Conservation (phyloP, 2,888 invertebrate genomes). For the Amiota minor region DNA sequence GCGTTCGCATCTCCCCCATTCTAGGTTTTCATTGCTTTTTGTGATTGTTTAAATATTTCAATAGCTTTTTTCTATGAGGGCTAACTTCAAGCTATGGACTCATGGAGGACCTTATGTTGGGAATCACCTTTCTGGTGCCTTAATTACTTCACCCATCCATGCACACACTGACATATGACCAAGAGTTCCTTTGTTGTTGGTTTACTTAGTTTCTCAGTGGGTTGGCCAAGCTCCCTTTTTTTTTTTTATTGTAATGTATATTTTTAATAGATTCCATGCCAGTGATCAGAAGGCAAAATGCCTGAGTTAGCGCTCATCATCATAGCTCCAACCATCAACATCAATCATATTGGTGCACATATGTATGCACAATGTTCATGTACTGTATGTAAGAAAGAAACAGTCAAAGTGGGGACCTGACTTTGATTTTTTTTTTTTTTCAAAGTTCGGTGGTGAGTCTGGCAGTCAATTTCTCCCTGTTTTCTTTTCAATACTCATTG, state of each 20-base stretch:
- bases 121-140: constrained; percentile 65
- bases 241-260: constrained; percentile 24
- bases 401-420: not conserved
- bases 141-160: constrained; percentile 56
- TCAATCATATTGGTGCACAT: constrained; percentile 47
- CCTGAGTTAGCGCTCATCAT: not conserved
- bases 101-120: constrained; percentile 18
- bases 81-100: not conserved
- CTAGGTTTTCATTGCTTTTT: constrained; percentile 13
- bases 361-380: constrained; percentile 36
- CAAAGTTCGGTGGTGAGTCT: no score
- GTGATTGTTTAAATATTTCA: constrained; percentile 33
- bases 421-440: constrained; percentile 29
- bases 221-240: constrained; percentile 12
- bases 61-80: not conserved
- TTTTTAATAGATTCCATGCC: not conserved
- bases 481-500: constrained; percentile 6
- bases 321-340: constrained; percentile 27
- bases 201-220: no score
- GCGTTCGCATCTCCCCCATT: not conserved
- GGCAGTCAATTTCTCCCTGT: no score
- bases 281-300: constrained; percentile 1
- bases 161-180: no score
- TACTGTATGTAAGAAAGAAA: not conserved
- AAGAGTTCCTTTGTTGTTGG: no score